Percentiles rank a stretch among this genome's conserved stretches.
phyloP scores from a whole-genome alignment of 2,888 invertebrate genomes.

The Pasiphila rectangulata region DNA sequence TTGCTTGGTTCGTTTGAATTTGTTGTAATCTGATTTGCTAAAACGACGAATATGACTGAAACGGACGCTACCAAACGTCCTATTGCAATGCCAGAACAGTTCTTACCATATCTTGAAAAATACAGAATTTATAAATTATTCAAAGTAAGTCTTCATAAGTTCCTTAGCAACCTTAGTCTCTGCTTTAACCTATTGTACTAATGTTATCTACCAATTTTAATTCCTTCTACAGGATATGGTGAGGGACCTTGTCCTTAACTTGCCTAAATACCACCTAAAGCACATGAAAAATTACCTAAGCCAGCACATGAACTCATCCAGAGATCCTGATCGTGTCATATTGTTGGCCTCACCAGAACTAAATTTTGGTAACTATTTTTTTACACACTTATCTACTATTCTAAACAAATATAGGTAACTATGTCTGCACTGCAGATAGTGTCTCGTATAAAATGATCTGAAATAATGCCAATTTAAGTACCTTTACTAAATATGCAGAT shows the following conservation, averaged over 20 bases:
- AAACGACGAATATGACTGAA: conserved; percentile 65
- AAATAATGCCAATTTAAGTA: too few relatives aligned
- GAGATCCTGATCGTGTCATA: conserved; percentile 78
- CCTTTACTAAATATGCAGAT: too few relatives aligned
- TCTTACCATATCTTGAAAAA: conserved; percentile 84
- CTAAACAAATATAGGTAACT: too few relatives aligned
- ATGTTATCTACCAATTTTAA: too few relatives aligned
- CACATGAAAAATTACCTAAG: conserved; percentile 81
- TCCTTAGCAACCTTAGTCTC: too few relatives aligned
- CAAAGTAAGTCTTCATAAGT: conserved; percentile 66
- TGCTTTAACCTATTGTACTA: too few relatives aligned
- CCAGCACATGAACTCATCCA: conserved; percentile 68
- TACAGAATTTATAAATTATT: conserved; percentile 83
- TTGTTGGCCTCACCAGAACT: conserved; percentile 76
- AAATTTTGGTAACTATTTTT: conserved; percentile 47
- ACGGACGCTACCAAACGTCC: conserved; percentile 65
- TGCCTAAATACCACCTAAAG: conserved; percentile 83
- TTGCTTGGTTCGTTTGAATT: too few relatives aligned
- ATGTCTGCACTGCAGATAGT: too few relatives aligned
- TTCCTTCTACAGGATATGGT: conserved; percentile 75
- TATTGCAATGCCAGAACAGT: conserved; percentile 67
- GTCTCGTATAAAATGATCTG: too few relatives aligned
- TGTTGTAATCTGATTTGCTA: too few relatives aligned
- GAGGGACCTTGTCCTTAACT: conserved; percentile 78
- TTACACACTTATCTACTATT: neutral